Base-by-base conservation (phyloP, 2,113 vertebrate genomes). In the Prietella phreatophila region DNA sequence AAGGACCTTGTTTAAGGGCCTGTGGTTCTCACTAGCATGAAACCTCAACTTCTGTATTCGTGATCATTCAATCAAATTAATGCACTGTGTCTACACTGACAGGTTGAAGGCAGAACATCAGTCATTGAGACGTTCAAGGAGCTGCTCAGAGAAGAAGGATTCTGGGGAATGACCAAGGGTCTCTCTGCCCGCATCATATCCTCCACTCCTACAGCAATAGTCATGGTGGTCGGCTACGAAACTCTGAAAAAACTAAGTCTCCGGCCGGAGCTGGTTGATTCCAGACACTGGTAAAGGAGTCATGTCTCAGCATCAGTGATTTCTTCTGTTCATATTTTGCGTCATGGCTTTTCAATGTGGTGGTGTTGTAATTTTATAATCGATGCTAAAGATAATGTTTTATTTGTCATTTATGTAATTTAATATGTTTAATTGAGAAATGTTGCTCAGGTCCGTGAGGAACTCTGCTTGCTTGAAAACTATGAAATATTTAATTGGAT, bases 161-260 rank as follows among this genome's bases (percentile, higher is more conserved):
- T 95, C 15, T 96, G 96, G 96, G 96, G 96, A 19, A 94, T 99
- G 92, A 98, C 97, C 27, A 99, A 99, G 90, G 98, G 98, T 2
- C 96, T 99, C n/a, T 99, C 98, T 0, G 98, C 98, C 27, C 96
- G 98, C 75, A 97, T 99, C 94, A 97, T 99, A 86, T 97, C 98
- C 0, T 96, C 97, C 89, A 96, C 94, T 0, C 98, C 98, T 10
- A 98, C 98, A 20, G 97, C 97, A 81, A 96, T 99, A 0, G 96
- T 99, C 93, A 97, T 99, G 1, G 98, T 99, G 87, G 96, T 99
- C 63, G 98, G 98, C 0, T 99, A 99, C 0, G 98, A 99, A 92
- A 99, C 97, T 0, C 96, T 99, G 88, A 99, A 99, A 96, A 99
- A 97, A 88, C 95, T 99, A 83, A 99, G 98, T 93, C 95, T 99